Evolutionary conservation across 2,797 vertebrate genomes (phyloP).

Genomic region (Enoplosus armatus): DNA sequence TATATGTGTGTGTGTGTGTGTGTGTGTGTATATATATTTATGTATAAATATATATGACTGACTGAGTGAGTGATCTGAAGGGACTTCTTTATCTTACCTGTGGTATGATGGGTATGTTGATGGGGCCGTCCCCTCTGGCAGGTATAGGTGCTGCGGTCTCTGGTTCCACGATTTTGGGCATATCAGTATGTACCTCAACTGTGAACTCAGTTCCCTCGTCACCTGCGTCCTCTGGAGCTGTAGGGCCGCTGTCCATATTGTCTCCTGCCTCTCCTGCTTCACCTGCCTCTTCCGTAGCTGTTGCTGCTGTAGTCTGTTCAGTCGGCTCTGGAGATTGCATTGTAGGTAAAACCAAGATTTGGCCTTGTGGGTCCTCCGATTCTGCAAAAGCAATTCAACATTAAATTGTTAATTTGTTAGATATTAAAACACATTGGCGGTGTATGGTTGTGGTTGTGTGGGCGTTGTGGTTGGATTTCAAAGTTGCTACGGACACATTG

Average conservation of each 20-base stretch:
- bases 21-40: no score
- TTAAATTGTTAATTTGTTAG: not conserved
- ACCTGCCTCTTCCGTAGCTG: not conserved
- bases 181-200: not conserved
- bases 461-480: no score
- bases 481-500: not conserved
- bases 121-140: slow-evolving; percentile 65
- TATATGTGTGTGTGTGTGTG: no score
- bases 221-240: not conserved
- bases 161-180: not conserved
- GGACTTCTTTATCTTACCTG: slow-evolving; percentile 50
- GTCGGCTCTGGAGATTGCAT: accelerated
- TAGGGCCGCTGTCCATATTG: not conserved
- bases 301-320: not conserved
- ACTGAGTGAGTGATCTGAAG: not conserved
- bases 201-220: not conserved
- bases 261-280: no score
- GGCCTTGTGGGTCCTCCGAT: slow-evolving; percentile 1
- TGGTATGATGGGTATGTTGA: slow-evolving; percentile 46
- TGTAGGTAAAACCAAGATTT: slow-evolving; percentile 16
- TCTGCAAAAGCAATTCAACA: slow-evolving; percentile 39
- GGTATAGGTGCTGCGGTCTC: slow-evolving; percentile 53
- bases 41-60: not conserved
- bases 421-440: slow-evolving; percentile 6
- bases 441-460: no score